Base-by-base conservation (phyloP, 92 coral and sea anemone species). In the Epizoanthus scotinus region DNA sequence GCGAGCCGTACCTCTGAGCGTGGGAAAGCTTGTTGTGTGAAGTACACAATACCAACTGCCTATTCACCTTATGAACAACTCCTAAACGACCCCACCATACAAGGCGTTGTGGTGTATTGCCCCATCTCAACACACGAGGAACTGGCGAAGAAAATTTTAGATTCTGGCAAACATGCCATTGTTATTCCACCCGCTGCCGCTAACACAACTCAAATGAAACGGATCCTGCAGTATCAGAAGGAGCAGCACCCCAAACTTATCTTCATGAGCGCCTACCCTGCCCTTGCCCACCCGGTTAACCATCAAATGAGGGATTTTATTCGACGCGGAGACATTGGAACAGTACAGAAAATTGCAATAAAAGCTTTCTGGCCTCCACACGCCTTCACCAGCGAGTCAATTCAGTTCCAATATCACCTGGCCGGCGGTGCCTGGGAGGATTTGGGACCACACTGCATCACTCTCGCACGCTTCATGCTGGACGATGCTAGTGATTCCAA, bases 291-390 rank as follows among this genome's bases (percentile, higher is more conserved):
- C 54, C 74, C 74, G 3, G 57, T 40, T 69, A 69, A 69, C 56
- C 74, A 50, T 50, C 54, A 69, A 38, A 69, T 69, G 74, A 69
- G 56, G 26, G 38, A 69, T 2, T 5, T 8, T 34, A 69, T 69
- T 38, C 34, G 42, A 69, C 47, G 54, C 8, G 74, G 74, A n/a
- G 56, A 69, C n/a, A 69, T 69, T 26, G 74, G 74, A 69, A 40
- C 74, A 8, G 56, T 69, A 25, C 74, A 50, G 53, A 14, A 14
- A 40, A 69, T 69, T 20, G 38, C 31, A 20, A 38, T 69, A 40
- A 69, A 40, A 69, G 74, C 74, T 8, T 69, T 40, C 57, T 69
- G 74, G 74, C 74, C 74, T 6, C 74, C 74, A 13, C 74, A 69
- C 57, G 74, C 74, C 56, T 69, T 69, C 74, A 69, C 38, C 31